Evolutionary conservation across 2,113 vertebrate species (phyloP).

Genomic region (Rattus rattus): DNA sequence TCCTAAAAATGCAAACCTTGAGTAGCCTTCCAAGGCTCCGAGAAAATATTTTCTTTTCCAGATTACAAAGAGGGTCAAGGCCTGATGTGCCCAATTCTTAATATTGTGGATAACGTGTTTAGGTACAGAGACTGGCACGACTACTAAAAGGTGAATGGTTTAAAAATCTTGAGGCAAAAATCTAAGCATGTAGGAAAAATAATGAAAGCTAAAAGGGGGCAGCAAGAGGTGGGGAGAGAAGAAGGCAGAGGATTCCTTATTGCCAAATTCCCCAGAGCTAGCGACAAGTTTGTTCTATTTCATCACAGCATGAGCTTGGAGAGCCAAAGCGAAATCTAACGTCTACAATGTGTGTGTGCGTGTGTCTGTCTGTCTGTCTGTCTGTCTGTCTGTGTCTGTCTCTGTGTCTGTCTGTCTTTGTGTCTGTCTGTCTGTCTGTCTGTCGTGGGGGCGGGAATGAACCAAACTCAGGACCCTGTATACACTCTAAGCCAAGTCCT

Average conservation of each 20-base stretch:
- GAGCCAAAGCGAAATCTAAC: background rate
- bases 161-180: constrained; percentile 27
- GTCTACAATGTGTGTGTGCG: background rate
- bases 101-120: background rate
- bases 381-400: background rate
- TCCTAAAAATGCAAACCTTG: constrained; percentile 36
- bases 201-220: background rate
- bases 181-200: background rate
- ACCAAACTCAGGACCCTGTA: background rate
- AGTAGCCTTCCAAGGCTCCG: background rate
- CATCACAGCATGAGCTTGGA: background rate
- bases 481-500: background rate
- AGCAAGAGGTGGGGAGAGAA: background rate
- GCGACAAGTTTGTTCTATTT: background rate
- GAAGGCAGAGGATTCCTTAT: too few relatives aligned
- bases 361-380: background rate
- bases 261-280: accelerated
- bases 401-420: background rate
- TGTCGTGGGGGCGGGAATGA: too few relatives aligned
- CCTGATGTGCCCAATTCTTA: background rate
- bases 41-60: background rate
- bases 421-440: background rate
- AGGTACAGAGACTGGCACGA: constrained; percentile 48
- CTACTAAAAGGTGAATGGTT: background rate
- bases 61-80: background rate